Conservation (phyloP, 2,113 vertebrate genomes). For the Prinia subflava region DNA sequence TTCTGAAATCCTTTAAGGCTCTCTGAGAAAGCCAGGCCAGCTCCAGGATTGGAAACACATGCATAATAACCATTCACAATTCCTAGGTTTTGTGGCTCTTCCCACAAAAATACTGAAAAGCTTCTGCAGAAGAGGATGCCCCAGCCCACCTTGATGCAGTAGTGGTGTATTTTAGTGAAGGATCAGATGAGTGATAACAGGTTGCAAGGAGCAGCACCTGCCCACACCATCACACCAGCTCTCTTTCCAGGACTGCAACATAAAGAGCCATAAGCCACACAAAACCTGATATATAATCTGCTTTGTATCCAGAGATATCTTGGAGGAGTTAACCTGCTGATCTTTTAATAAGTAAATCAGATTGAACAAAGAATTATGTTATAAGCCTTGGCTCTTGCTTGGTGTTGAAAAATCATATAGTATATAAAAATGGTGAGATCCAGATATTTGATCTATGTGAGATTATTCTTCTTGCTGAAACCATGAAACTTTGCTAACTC, state of each 20-base stretch:
- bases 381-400: neutral
- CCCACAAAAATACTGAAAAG: neutral
- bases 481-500: slow-evolving; percentile 3
- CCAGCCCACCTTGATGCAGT: neutral
- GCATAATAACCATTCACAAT: rapidly evolving
- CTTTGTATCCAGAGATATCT: neutral
- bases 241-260: neutral
- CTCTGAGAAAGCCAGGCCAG: neutral
- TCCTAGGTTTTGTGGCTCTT: neutral
- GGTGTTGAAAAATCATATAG: slow-evolving; percentile 1
- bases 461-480: slow-evolving; percentile 20
- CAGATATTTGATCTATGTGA: neutral
- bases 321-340: neutral
- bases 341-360: slow-evolving; percentile 11
- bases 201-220: neutral
- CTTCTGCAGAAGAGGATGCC: neutral
- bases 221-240: neutral
- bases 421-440: neutral
- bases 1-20: neutral
- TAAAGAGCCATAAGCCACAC: neutral
- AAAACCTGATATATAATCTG: neutral
- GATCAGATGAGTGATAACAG: neutral
- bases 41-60: neutral
- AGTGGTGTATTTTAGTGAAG: neutral
- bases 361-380: neutral